Evolutionary conservation across 2,888 invertebrate species (phyloP).

Genomic region (Gymnoscelis rufifasciata): DNA sequence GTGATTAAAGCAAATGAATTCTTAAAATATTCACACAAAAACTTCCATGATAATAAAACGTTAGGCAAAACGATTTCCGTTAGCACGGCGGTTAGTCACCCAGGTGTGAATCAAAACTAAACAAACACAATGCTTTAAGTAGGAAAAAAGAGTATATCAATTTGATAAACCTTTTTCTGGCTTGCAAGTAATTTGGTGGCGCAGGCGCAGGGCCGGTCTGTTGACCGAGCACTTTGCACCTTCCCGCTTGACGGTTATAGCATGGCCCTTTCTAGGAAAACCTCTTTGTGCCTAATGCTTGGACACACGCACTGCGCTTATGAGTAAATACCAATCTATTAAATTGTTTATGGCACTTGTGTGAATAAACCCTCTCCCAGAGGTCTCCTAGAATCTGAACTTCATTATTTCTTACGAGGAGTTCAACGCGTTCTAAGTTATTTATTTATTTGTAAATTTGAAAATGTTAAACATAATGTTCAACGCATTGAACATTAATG

Average conservation of each 20-base stretch:
- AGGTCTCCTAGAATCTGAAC: background rate
- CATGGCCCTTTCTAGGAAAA: slow-evolving; percentile 63
- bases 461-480: too few relatives aligned
- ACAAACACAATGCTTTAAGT: slow-evolving; percentile 40
- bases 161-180: slow-evolving; percentile 54
- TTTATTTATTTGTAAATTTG: too few relatives aligned
- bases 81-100: slow-evolving; percentile 19
- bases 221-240: slow-evolving; percentile 71
- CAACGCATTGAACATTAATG: too few relatives aligned
- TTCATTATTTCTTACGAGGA: slow-evolving; percentile 16
- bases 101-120: slow-evolving; percentile 33
- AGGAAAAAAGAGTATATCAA: slow-evolving; percentile 43
- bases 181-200: slow-evolving; percentile 51
- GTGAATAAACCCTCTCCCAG: slow-evolving; percentile 3
- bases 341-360: slow-evolving; percentile 19
- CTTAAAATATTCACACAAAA: slow-evolving; percentile 5
- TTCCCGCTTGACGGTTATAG: slow-evolving; percentile 48
- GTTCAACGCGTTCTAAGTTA: slow-evolving; percentile 12
- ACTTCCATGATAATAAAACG: slow-evolving; percentile 11
- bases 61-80: slow-evolving; percentile 20
- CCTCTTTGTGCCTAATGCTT: slow-evolving; percentile 41
- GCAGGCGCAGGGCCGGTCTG: slow-evolving; percentile 48
- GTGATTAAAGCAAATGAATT: background rate
- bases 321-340: slow-evolving; percentile 34
- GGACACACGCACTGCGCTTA: slow-evolving; percentile 42